These are phyloP conservation scores for Monodelphis domestica DNA, from an alignment of 2,797 vertebrate species.

Conservation along the genomic window DNA sequence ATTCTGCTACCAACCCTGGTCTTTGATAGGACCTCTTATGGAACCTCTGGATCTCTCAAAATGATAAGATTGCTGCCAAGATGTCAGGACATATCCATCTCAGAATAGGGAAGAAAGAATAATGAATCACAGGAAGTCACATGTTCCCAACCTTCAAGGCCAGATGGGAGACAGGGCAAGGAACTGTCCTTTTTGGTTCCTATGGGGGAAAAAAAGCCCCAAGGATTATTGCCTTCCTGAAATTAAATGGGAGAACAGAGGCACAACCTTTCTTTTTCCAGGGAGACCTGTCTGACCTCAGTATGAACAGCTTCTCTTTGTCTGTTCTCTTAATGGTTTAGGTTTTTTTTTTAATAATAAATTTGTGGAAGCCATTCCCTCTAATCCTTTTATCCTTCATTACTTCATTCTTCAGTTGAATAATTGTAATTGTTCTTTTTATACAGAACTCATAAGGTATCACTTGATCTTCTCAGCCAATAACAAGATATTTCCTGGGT, in stretches of 20 bases:
- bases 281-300: background rate
- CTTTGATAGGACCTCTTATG: background rate
- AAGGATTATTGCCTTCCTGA: background rate
- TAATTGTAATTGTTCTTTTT: background rate
- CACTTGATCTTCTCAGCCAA: background rate
- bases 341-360: too few relatives aligned
- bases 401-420: background rate
- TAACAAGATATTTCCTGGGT: background rate
- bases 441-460: background rate
- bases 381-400: background rate
- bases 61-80: background rate
- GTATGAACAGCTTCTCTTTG: background rate
- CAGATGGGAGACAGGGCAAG: background rate
- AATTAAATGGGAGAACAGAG: background rate
- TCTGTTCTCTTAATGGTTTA: background rate
- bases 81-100: background rate
- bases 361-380: background rate
- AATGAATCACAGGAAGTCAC: background rate
- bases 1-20: background rate
- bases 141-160: background rate
- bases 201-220: background rate
- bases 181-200: background rate
- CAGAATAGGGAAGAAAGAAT: background rate
- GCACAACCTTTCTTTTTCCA: background rate
- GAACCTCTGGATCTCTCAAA: background rate